Evolutionary conservation across 2,888 invertebrate species (phyloP).

Genomic region (Chrysomela aeneicollis): DNA sequence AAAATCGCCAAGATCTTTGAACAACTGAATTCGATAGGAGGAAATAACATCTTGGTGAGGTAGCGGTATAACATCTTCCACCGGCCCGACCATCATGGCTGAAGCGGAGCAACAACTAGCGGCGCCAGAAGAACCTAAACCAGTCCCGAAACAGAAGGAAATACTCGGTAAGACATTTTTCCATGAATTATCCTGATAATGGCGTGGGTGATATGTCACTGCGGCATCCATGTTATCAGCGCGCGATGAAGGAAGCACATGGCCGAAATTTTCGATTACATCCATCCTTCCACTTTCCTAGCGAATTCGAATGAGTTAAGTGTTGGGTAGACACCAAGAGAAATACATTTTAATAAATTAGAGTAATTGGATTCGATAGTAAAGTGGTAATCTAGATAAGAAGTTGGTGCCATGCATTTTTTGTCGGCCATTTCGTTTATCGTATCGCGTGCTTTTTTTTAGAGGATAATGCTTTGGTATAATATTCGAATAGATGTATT

Average conservation of each 20-base stretch:
- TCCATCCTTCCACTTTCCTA: background rate
- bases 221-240: conserved; percentile 58
- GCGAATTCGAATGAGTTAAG: background rate
- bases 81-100: conserved; percentile 81
- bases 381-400: too few relatives aligned
- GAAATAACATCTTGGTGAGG: conserved; percentile 77
- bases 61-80: conserved; percentile 80
- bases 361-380: too few relatives aligned
- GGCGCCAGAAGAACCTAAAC: conserved; percentile 63
- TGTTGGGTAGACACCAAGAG: background rate
- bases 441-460: background rate
- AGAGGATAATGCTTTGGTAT: background rate
- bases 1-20: conserved; percentile 58
- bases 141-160: conserved; percentile 81
- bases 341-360: too few relatives aligned
- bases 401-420: background rate
- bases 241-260: conserved; percentile 50
- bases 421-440: background rate
- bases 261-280: conserved; percentile 36
- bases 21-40: conserved; percentile 67
- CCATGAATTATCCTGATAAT: conserved; percentile 23
- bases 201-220: conserved; percentile 43
- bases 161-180: conserved; percentile 77
- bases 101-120: conserved; percentile 83
- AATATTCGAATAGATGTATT: background rate